A percentile compares a stretch with the other conserved stretches of the same genome.
Evolutionary conservation across 2,888 invertebrate species (phyloP).

Genomic region (Mimachlamys varia): DNA sequence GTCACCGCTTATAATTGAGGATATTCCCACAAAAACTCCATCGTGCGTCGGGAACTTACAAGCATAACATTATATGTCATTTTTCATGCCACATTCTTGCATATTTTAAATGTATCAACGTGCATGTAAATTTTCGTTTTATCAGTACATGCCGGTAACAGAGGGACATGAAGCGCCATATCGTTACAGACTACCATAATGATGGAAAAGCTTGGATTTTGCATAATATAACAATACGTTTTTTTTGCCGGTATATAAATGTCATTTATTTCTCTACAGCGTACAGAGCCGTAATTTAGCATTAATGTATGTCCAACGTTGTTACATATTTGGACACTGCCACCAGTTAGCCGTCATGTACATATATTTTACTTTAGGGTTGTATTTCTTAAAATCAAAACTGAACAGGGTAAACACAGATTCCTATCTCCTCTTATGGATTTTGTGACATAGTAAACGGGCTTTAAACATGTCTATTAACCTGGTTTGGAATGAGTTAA

Average conservation of each 20-base stretch:
- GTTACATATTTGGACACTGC: not conserved
- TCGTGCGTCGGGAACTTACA: not conserved
- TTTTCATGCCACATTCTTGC: constrained; percentile 33
- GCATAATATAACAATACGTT: not conserved
- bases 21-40: not conserved
- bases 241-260: not conserved
- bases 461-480: not conserved
- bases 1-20: constrained; percentile 28
- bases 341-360: too few relatives aligned
- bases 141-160: constrained; percentile 6
- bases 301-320: not conserved
- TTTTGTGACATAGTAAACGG: too few relatives aligned
- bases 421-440: not conserved
- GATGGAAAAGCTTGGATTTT: constrained; percentile 1
- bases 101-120: not conserved
- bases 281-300: not conserved
- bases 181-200: not conserved
- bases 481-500: not conserved
- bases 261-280: not conserved
- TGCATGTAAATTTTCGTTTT: constrained; percentile 20
- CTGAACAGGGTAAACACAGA: not conserved
- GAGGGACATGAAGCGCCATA: not conserved
- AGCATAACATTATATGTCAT: constrained; percentile 27
- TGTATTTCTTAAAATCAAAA: not conserved
- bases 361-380: not conserved